phyloP scores from a whole-genome alignment of 2,888 invertebrate species.

The Malachius bipustulatus region DNA sequence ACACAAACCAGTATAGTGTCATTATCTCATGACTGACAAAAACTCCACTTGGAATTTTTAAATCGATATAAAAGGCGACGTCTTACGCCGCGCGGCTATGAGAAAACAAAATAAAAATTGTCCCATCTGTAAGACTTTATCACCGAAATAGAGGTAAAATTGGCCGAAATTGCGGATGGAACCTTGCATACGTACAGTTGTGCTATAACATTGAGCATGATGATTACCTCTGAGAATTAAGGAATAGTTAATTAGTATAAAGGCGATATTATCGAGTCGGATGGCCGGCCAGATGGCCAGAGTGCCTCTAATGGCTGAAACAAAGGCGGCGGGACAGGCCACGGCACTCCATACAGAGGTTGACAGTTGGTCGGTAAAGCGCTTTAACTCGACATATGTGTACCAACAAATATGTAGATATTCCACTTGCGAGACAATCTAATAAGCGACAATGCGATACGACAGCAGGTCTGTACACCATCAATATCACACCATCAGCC shows the following conservation, averaged over 20 bases:
- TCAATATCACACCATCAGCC: no score
- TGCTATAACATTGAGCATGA: no score
- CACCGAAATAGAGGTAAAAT: no score
- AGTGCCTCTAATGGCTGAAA: slow-evolving; percentile 29
- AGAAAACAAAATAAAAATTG: no score
- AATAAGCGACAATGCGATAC: no score
- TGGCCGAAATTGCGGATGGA: no score
- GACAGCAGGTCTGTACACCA: slow-evolving; percentile 21
- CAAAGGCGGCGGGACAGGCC: slow-evolving; percentile 23
- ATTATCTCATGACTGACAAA: no score
- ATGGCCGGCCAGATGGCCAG: slow-evolving; percentile 26
- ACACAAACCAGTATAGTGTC: no score
- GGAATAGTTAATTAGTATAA: not conserved
- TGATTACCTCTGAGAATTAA: not conserved
- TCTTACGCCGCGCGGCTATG: no score
- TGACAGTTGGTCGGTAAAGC: slow-evolving; percentile 33
- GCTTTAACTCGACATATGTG: slow-evolving; percentile 29
- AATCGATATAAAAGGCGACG: no score
- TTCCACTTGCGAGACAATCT: slow-evolving; percentile 28
- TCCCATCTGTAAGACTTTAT: slow-evolving; percentile 1
- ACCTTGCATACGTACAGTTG: no score
- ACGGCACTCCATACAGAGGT: slow-evolving; percentile 18
- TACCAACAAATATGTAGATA: slow-evolving; percentile 28
- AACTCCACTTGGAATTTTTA: no score
- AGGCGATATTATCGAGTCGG: slow-evolving; percentile 21